Conservation (phyloP, 2,888 invertebrate genomes). For the Catonia carolina region DNA sequence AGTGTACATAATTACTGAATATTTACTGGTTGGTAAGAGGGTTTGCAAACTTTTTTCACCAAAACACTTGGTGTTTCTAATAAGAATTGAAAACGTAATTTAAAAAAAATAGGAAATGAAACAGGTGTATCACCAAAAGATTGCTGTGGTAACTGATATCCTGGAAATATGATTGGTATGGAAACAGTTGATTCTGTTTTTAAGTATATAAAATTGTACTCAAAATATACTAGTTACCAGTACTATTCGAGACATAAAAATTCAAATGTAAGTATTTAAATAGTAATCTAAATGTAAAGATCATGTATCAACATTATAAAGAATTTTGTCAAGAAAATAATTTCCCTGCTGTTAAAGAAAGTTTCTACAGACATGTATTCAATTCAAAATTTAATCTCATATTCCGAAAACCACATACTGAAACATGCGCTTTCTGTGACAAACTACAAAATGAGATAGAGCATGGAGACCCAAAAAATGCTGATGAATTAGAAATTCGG, state of each 20-base stretch:
- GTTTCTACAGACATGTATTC: constrained; percentile 4
- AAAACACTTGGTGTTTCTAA: constrained; percentile 15
- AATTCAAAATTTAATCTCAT: constrained; percentile 18
- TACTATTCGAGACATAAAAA: constrained; percentile 8
- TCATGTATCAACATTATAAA: constrained; percentile 13
- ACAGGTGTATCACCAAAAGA: constrained; percentile 5
- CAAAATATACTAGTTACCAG: constrained; percentile 17
- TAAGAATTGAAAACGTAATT: constrained; percentile 6
- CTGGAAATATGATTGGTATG: constrained; percentile 4
- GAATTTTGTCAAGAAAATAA: constrained; percentile 10
- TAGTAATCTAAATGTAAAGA: not conserved
- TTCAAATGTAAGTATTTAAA: constrained; percentile 7
- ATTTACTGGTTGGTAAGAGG: constrained; percentile 6
- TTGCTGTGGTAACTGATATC: constrained; percentile 13
- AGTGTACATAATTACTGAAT: not conserved
- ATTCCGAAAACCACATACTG: constrained; percentile 11
- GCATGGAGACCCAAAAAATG: constrained; percentile 4
- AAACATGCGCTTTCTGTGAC: constrained; percentile 9
- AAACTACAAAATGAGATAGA: constrained; percentile 3
- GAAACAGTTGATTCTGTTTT: constrained; percentile 3
- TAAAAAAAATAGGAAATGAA: constrained; percentile 5
- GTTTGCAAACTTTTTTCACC: constrained; percentile 11
- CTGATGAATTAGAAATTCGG: not conserved
- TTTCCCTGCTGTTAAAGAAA: constrained; percentile 5
- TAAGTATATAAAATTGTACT: constrained; percentile 12